These are phyloP conservation scores for Philereme transversata DNA, from an alignment of 2,888 invertebrate genomes.

Conservation along the genomic window DNA sequence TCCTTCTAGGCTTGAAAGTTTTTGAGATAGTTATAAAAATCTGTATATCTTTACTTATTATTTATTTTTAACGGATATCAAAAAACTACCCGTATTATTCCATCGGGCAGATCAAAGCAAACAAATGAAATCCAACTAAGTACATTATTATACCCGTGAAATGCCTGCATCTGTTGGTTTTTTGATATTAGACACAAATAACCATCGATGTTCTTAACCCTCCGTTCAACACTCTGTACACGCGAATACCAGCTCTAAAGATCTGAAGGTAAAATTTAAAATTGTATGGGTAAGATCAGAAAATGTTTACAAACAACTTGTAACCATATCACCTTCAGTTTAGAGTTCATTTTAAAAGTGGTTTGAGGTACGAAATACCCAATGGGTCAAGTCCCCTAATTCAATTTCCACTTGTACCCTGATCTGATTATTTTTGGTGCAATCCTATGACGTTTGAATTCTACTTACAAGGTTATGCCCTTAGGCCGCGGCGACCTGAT, in stretches of 20 bases:
- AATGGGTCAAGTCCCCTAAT: slow-evolving; percentile 76
- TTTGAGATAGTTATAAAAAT: too few relatives aligned
- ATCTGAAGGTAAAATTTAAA: not conserved
- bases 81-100: slow-evolving; percentile 47
- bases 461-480: slow-evolving; percentile 48
- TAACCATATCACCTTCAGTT: not conserved
- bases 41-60: too few relatives aligned
- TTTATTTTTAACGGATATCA: not conserved
- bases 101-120: slow-evolving; percentile 70
- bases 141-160: slow-evolving; percentile 82
- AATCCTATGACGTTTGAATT: slow-evolving; percentile 58
- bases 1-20: too few relatives aligned
- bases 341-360: slow-evolving; percentile 31
- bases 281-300: not conserved
- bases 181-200: slow-evolving; percentile 81
- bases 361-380: slow-evolving; percentile 36
- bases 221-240: slow-evolving; percentile 33
- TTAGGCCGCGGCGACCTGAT: slow-evolving; percentile 43
- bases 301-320: slow-evolving; percentile 5
- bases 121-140: slow-evolving; percentile 76
- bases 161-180: slow-evolving; percentile 82
- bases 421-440: slow-evolving; percentile 75
- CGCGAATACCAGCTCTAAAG: slow-evolving; percentile 18
- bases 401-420: slow-evolving; percentile 75
- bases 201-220: slow-evolving; percentile 73